Evolutionary conservation across 2,888 invertebrate species (phyloP), one percentile per base, ranked within the genome.

Genomic region (Petrophora chlorosata): DNA sequence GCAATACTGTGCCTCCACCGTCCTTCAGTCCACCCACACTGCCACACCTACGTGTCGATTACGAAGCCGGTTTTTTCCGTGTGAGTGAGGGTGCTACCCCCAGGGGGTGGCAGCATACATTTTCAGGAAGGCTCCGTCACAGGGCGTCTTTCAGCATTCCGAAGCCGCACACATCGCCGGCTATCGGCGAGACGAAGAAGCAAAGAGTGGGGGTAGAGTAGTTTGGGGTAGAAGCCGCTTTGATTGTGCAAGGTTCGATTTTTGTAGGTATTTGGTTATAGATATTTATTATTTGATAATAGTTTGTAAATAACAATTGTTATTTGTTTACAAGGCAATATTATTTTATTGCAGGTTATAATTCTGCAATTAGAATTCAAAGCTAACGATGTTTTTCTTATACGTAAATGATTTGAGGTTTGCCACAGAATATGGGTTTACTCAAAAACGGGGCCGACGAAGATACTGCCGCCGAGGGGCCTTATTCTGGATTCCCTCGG

Each of bases 171-270:
- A 90, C 89, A 89, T 86, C 73, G 82, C 70, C 72, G 79, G 80
- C 77, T 84, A 90, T 90, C 85, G 89, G 88, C 78, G 85, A 87
- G 82, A 82, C 86, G 86, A 89, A 88, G 88, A 80, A 88, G 85
- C 82, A 84, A 84, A 85, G 84, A 84, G 82, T 80, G 71, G 39
- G 29, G 53, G 59, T 56, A 85, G 85, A 70, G 65, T 72, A 85
- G 45, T 17, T 15, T 0, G 0, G 3, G 2, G 39, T 44, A 70
- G 70, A 67, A 53, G 16, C 13, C 30, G 15, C 26, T 35, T 28
- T 25, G 23, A 36, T 46, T 34, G 38, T 23, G 10, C 23, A 10
- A 9, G 5, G 19, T 19, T n/a, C n/a, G n/a, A n/a, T n/a, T n/a
- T n/a, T n/a, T n/a, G n/a, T n/a, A n/a, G n/a, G n/a, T n/a, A n/a